A percentile compares a stretch with the other conserved stretches of the same genome.
Conservation (phyloP, 2,797 vertebrate species). For the Sylvia borin region DNA sequence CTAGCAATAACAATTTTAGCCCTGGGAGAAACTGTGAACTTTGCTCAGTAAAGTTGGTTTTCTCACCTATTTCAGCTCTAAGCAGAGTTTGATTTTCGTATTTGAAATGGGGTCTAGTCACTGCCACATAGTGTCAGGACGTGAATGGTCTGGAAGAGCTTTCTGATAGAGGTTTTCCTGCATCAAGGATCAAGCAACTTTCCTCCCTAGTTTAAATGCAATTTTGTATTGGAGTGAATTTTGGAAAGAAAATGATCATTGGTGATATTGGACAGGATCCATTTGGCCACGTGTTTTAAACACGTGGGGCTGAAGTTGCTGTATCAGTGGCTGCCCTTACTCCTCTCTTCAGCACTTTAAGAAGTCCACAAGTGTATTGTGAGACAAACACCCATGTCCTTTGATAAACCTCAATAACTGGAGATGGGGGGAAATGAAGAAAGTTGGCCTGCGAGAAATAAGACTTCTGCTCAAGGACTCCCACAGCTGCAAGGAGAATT, state of each 20-base stretch:
- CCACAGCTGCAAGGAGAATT: background rate
- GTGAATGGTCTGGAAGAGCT: background rate
- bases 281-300: accelerated
- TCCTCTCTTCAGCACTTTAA: background rate
- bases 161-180: background rate
- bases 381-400: background rate
- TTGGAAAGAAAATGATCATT: background rate
- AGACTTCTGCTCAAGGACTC: background rate
- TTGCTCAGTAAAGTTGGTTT: background rate
- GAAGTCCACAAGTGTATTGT: background rate
- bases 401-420: background rate
- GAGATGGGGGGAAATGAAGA: background rate
- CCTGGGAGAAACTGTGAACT: background rate
- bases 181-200: background rate
- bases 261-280: background rate
- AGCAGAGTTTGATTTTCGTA: background rate
- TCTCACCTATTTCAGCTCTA: background rate
- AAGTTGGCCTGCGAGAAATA: background rate
- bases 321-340: background rate
- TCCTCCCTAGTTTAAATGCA: background rate
- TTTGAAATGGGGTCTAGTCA: background rate
- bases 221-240: background rate
- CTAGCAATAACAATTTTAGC: background rate
- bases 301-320: background rate
- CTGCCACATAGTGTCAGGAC: background rate